A percentile compares a stretch with the other conserved stretches of the same genome.
These are phyloP conservation scores for Nysson spinosus DNA, from an alignment of 2,888 invertebrate species.

Conservation along the genomic window DNA sequence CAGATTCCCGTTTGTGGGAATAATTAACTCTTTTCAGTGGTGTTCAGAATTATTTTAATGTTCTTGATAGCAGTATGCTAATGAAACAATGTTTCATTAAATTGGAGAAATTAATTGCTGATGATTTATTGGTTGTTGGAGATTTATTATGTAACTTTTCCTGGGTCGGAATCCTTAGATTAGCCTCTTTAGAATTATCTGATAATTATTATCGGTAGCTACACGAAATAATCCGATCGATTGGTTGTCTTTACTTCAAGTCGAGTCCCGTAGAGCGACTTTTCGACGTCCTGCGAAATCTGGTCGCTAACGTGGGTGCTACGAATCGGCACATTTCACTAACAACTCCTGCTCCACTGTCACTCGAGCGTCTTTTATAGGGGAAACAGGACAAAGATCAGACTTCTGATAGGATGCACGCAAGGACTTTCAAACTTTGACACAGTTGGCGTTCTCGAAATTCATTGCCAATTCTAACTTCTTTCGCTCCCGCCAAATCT, in stretches of 20 bases:
- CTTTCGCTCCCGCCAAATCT: not conserved
- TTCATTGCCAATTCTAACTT: not conserved
- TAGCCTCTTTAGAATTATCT: no score
- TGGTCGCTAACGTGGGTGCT: slow-evolving; percentile 47
- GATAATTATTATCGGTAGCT: no score
- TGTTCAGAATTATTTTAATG: no score
- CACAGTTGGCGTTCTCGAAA: not conserved
- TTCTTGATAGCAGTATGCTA: no score
- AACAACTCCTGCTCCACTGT: not conserved
- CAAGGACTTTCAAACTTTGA: not conserved
- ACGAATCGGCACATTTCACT: slow-evolving; percentile 38
- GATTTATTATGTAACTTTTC: no score
- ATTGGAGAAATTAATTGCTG: no score
- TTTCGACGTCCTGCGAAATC: slow-evolving; percentile 67
- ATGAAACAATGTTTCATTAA: no score
- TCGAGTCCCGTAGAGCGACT: slow-evolving; percentile 59
- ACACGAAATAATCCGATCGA: no score
- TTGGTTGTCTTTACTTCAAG: slow-evolving; percentile 41
- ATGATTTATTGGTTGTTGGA: no score
- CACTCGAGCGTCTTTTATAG: slow-evolving; percentile 6
- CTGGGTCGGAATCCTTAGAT: no score
- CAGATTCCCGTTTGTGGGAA: no score
- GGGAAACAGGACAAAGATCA: slow-evolving; percentile 10
- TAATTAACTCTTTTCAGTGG: no score
- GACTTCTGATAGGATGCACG: not conserved